phyloP scores from a whole-genome alignment of 2,888 invertebrate genomes.

The Acrocera orbiculus region DNA sequence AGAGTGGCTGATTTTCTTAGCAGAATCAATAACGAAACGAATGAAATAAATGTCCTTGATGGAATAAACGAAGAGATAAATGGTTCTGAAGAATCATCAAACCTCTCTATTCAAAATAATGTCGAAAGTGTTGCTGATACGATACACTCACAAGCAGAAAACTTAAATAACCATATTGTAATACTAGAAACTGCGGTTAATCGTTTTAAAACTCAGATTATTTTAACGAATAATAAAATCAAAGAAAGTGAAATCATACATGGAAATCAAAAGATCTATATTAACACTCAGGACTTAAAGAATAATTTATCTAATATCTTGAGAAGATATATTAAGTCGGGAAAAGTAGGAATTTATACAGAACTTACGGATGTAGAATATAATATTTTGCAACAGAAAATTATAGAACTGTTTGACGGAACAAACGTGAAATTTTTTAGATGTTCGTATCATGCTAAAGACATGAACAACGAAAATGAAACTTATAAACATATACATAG shows the following conservation, averaged over 20 bases:
- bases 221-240: slow-evolving; percentile 2
- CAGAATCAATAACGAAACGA: slow-evolving; percentile 1
- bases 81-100: not conserved
- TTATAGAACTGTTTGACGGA: not conserved
- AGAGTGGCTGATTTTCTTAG: slow-evolving; percentile 3
- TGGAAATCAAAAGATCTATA: slow-evolving; percentile 3
- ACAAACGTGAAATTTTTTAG: slow-evolving; percentile 1
- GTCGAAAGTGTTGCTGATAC: not conserved
- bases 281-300: not conserved
- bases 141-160: slow-evolving; percentile 4
- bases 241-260: slow-evolving; percentile 1
- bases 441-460: slow-evolving; percentile 1
- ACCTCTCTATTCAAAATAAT: not conserved
- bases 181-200: slow-evolving; percentile 4
- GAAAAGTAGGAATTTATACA: not conserved
- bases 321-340: not conserved
- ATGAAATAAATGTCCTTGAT: not conserved
- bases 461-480: not conserved
- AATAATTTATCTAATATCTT: not conserved
- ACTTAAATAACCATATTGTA: slow-evolving; percentile 4
- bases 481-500: not conserved
- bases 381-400: slow-evolving; percentile 1
- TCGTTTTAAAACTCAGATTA: slow-evolving; percentile 2
- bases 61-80: not conserved
- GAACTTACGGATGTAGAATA: not conserved